phyloP scores from a whole-genome alignment of 2,888 invertebrate genomes.

The Copidosoma aretas region DNA sequence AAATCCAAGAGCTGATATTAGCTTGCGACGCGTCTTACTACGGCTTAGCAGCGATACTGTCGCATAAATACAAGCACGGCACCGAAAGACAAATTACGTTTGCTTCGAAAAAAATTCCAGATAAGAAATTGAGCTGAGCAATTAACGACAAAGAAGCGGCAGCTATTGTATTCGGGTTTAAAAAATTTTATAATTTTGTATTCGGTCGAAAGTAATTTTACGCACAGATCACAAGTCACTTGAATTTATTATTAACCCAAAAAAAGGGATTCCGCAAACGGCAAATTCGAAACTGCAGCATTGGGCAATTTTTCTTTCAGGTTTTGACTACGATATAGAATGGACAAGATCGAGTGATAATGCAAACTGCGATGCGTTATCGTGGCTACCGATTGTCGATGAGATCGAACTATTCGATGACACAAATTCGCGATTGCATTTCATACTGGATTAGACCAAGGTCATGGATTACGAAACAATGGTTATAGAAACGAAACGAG shows the following conservation, averaged over 20 bases:
- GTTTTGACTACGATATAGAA: slow-evolving; percentile 26
- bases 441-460: slow-evolving; percentile 20
- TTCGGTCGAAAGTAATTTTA: slow-evolving; percentile 44
- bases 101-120: no score
- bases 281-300: no score
- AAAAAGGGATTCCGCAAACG: no score
- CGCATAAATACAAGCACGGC: slow-evolving; percentile 32
- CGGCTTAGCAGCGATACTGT: slow-evolving; percentile 35
- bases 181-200: slow-evolving; percentile 30
- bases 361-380: slow-evolving; percentile 31
- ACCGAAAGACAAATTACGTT: slow-evolving; percentile 4
- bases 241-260: slow-evolving; percentile 45
- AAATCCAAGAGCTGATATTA: slow-evolving; percentile 31
- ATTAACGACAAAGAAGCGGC: slow-evolving; percentile 40
- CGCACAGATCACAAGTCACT: slow-evolving; percentile 56
- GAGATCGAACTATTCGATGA: slow-evolving; percentile 5
- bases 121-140: slow-evolving; percentile 30
- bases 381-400: no score
- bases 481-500: slow-evolving; percentile 22
- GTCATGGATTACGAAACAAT: slow-evolving; percentile 20
- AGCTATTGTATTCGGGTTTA: slow-evolving; percentile 36
- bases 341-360: slow-evolving; percentile 21
- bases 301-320: no score
- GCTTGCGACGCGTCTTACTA: no score
- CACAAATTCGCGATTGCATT: slow-evolving; percentile 28